phyloP scores from a whole-genome alignment of 1,140 invertebrate genomes.

The Conus betulinus region DNA sequence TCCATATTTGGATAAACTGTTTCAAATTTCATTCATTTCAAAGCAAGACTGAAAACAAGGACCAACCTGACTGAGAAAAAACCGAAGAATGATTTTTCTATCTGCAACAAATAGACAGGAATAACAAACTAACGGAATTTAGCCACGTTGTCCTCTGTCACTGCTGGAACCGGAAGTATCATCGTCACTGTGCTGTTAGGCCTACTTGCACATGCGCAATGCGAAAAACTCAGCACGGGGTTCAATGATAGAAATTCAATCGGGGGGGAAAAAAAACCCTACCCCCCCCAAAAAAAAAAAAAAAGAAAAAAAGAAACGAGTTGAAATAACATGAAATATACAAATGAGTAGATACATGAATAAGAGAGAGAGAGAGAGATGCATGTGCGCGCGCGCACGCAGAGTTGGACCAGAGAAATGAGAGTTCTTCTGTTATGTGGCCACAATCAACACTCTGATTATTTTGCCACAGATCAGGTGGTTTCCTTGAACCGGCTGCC shows the following conservation, averaged over 20 bases:
- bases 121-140: constrained; percentile 12
- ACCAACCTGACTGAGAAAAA: not conserved
- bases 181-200: not conserved
- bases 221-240: not conserved
- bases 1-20: not conserved
- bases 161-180: not conserved
- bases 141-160: constrained; percentile 7
- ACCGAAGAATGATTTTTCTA: not conserved
- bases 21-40: not conserved
- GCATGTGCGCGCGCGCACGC: too few relatives aligned
- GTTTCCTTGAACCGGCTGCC: too few relatives aligned
- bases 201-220: not conserved
- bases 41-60: not conserved
- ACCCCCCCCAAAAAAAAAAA: too few relatives aligned
- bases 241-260: not conserved
- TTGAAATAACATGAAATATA: too few relatives aligned
- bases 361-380: too few relatives aligned
- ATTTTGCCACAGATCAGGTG: too few relatives aligned
- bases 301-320: too few relatives aligned
- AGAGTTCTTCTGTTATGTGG: too few relatives aligned
- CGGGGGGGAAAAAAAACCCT: too few relatives aligned
- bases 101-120: not conserved
- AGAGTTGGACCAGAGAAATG: too few relatives aligned
- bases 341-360: too few relatives aligned
- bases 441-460: too few relatives aligned